phyloP scores from a whole-genome alignment of 2,797 vertebrate genomes.

The Sciurus vulgaris region DNA sequence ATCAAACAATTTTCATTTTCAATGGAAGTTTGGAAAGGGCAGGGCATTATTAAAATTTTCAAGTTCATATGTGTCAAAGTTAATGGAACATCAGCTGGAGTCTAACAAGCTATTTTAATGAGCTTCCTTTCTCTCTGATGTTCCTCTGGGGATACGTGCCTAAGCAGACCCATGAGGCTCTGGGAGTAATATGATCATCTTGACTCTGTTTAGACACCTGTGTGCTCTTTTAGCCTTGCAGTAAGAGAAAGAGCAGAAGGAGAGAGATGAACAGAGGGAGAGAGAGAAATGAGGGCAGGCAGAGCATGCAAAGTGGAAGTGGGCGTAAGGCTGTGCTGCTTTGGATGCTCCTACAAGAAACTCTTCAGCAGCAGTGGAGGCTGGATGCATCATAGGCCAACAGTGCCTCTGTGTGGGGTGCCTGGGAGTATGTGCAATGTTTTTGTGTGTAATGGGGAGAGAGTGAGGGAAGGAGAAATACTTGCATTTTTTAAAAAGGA shows the following conservation, averaged over 20 bases:
- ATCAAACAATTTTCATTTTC: slow-evolving; percentile 61
- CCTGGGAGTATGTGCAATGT: neutral
- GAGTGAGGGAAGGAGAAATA: neutral
- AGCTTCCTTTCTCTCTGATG: slow-evolving; percentile 67
- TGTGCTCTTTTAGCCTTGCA: slow-evolving; percentile 37
- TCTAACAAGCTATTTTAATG: slow-evolving; percentile 62
- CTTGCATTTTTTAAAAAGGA: slow-evolving; percentile 27
- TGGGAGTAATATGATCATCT: slow-evolving; percentile 42
- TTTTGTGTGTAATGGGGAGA: neutral
- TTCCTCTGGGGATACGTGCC: slow-evolving; percentile 12
- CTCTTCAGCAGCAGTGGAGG: neutral
- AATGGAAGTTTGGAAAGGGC: slow-evolving; percentile 31
- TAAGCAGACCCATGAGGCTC: slow-evolving; percentile 20
- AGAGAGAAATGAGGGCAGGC: neutral
- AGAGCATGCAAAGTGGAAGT: neutral
- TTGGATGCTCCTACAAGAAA: neutral
- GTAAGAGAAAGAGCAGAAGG: neutral
- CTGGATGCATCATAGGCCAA: neutral
- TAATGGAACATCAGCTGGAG: slow-evolving; percentile 61
- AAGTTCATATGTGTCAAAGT: slow-evolving; percentile 55
- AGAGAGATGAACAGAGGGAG: neutral
- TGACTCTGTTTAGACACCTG: slow-evolving; percentile 71
- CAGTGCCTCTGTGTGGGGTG: slow-evolving; percentile 73
- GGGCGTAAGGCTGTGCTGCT: neutral
- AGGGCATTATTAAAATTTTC: slow-evolving; percentile 24